phyloP scores from a whole-genome alignment of 2,797 vertebrate genomes.

The Epinephelus coioides region DNA sequence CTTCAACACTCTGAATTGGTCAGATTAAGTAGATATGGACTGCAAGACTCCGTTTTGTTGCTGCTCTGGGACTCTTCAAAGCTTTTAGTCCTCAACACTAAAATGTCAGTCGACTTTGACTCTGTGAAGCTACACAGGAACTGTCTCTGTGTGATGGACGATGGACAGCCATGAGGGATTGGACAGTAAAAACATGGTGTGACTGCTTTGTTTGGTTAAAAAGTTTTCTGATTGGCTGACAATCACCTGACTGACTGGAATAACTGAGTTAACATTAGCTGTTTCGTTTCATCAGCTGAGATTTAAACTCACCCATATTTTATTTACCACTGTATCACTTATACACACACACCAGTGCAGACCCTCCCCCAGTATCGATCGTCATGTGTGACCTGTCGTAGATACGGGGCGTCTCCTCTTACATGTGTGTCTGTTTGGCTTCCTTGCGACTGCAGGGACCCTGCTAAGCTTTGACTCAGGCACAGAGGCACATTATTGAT shows the following conservation, averaged over 20 bases:
- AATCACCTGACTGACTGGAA: neutral
- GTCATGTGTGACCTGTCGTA: slow-evolving; percentile 1
- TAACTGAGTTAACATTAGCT: neutral
- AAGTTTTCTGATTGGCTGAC: neutral
- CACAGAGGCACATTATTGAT: slow-evolving; percentile 21
- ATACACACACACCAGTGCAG: neutral
- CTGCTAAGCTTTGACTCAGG: neutral
- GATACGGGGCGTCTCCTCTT: neutral
- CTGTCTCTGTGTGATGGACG: neutral
- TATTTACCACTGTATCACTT: neutral
- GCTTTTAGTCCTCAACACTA: neutral
- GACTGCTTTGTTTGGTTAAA: too few species aligned
- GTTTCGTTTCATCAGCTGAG: neutral
- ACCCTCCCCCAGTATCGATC: neutral
- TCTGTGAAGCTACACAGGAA: neutral
- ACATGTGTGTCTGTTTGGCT: slow-evolving; percentile 5
- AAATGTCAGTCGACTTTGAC: neutral
- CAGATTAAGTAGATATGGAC: too few species aligned
- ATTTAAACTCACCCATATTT: neutral
- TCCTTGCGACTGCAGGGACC: neutral
- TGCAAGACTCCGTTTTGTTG: too few species aligned
- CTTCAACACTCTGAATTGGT: too few species aligned
- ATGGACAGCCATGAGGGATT: neutral
- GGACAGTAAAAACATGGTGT: neutral
- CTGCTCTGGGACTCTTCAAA: neutral